Evolutionary conservation across 1,140 invertebrate species (phyloP).

Genomic region (Proales similis): DNA sequence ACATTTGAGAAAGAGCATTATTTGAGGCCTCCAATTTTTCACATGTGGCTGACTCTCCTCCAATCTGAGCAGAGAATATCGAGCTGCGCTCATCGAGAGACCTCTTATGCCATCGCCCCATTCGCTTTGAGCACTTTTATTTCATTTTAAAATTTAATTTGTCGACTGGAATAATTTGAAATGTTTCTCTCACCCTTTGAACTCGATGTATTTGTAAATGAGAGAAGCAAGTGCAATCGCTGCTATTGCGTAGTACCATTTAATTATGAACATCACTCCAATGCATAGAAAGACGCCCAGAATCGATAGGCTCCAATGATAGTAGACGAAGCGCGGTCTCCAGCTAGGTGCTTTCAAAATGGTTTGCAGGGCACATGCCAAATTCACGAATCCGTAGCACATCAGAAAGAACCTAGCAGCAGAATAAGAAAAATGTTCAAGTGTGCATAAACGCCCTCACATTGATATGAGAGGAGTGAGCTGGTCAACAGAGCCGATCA

Average conservation of each 20-base stretch:
- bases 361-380: constrained; percentile 93
- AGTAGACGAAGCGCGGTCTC: constrained; percentile 93
- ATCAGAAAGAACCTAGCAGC: constrained; percentile 98
- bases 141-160: constrained; percentile 1
- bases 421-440: too few species aligned
- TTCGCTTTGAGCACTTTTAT: constrained; percentile 98
- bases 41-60: constrained; percentile 87
- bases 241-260: constrained; percentile 91
- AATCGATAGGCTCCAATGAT: constrained; percentile 92
- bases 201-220: constrained; percentile 99
- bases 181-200: too few species aligned
- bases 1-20: constrained; percentile 75
- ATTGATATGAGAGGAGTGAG: constrained; percentile 59
- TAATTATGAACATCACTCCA: constrained; percentile 98
- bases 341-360: constrained; percentile 86
- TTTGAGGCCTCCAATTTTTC: constrained; percentile 97
- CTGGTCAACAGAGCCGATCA: constrained; percentile 62
- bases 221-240: constrained; percentile 88
- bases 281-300: constrained; percentile 83
- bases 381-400: constrained; percentile 98
- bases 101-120: constrained; percentile 98
- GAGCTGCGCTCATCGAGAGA: constrained; percentile 85
- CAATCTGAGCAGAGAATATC: constrained; percentile 81
- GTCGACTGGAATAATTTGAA: too few species aligned
- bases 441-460: too few species aligned